Evolutionary conservation across 2,113 vertebrate genomes (phyloP), one percentile per base, ranked within the genome.

Genomic region (Candoia aspera): DNA sequence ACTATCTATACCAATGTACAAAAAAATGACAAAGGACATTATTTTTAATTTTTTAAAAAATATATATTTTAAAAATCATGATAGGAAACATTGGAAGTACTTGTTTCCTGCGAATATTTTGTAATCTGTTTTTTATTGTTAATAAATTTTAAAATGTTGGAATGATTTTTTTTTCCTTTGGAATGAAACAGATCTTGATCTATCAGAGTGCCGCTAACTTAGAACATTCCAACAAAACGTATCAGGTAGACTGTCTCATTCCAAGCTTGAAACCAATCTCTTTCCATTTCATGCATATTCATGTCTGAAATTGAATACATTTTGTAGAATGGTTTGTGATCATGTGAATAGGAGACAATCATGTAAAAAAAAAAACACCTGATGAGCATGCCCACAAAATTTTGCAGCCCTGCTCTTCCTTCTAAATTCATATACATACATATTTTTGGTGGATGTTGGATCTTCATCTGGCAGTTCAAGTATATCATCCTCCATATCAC

Each of bases 401-500:
- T 15, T 88, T 37, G 6, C n/a, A 64, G n/a, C 21, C 15, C 37
- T 79, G 21, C 2, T 37, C 37, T 53, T 84, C 54, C 8, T 42
- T 87, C 29, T 17, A 13, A 24, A 26, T 92, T 9, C 91, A 79
- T 29, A 6, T 84, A 97, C 98, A 96, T 97, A 98, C 98, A 95
- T 93, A 91, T 94, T 97, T 86, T 93, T 94, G 96, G 91, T 96
- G 4, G 96, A 94, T 42, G 97, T 87, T 21, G 97, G 93, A 29
- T 99, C 99, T 1, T 99, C 99, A 96, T 99, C 99, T 0, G 98
- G 98, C 86, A 99, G 97, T 49, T 99, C 99, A 94, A 99, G 97
- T 92, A 98, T 96, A 96, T 99, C 99, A 1, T 99, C 99, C 87
- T 99, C 98, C 95, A 99, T 94, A 95, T 99, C 99, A 94, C 96